Evolutionary conservation across 1,140 invertebrate species (phyloP).

Genomic region (Anadara kagoshimensis): DNA sequence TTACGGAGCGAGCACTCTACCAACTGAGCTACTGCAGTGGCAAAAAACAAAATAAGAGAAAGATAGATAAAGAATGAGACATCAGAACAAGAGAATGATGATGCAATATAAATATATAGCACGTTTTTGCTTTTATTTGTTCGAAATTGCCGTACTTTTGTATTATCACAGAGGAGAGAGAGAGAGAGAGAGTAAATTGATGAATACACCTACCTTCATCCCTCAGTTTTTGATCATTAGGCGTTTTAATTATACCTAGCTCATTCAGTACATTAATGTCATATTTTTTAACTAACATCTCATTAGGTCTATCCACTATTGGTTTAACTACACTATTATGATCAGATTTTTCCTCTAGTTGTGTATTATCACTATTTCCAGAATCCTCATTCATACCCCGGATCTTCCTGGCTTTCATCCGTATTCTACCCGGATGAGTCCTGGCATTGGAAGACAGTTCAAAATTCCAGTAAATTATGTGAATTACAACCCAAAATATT

Average conservation of each 20-base stretch:
- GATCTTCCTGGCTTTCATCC: not conserved
- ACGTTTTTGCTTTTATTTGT: no score
- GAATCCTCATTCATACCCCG: not conserved
- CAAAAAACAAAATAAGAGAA: no score
- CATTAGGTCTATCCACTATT: constrained; percentile 15
- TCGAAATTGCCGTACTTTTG: no score
- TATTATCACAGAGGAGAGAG: not conserved
- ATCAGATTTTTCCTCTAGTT: not conserved
- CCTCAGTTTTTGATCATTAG: constrained; percentile 42
- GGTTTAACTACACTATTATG: not conserved
- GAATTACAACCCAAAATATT: not conserved
- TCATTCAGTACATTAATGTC: constrained; percentile 23
- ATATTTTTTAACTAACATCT: constrained; percentile 18
- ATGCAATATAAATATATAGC: no score
- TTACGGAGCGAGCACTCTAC: no score
- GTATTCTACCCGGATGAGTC: not conserved
- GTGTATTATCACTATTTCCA: not conserved
- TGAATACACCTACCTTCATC: constrained; percentile 34
- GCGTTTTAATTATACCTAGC: constrained; percentile 29
- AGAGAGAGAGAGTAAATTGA: not conserved
- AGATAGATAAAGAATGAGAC: no score
- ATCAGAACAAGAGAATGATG: no score
- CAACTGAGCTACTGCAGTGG: no score
- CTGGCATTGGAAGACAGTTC: not conserved
- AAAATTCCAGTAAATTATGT: constrained; percentile 4